Evolutionary conservation across 2,113 vertebrate genomes (phyloP).

Genomic region (Lepus timidus): DNA sequence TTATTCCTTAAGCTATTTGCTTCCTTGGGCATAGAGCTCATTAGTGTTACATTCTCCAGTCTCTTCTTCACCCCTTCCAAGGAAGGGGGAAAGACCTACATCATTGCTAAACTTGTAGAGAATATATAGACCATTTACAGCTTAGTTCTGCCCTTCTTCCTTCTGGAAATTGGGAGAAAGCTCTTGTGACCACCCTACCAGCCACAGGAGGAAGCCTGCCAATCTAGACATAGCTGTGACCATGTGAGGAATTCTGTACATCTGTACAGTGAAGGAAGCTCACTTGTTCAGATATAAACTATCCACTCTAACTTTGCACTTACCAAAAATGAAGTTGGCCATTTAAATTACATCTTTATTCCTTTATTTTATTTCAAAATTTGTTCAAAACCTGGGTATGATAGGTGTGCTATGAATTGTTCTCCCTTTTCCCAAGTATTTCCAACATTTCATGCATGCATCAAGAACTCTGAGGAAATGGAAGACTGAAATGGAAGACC

Average conservation of each 20-base stretch:
- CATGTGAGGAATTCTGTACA: neutral
- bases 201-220: neutral
- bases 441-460: neutral
- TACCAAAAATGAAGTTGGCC: neutral
- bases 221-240: neutral
- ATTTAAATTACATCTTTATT: neutral
- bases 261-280: neutral
- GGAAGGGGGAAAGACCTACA: neutral
- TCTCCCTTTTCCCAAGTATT: neutral
- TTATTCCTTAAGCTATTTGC: neutral
- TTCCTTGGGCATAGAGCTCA: neutral
- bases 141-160: neutral
- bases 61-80: neutral
- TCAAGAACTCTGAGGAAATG: neutral
- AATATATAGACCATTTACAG: neutral
- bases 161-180: neutral
- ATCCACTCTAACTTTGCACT: neutral
- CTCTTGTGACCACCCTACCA: neutral
- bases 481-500: neutral
- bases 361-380: constrained; percentile 20
- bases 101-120: neutral
- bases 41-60: neutral
- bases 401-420: neutral
- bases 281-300: neutral
- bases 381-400: neutral